Conservation (phyloP, 2,888 invertebrate species). For the Orchesellides sinensis region DNA sequence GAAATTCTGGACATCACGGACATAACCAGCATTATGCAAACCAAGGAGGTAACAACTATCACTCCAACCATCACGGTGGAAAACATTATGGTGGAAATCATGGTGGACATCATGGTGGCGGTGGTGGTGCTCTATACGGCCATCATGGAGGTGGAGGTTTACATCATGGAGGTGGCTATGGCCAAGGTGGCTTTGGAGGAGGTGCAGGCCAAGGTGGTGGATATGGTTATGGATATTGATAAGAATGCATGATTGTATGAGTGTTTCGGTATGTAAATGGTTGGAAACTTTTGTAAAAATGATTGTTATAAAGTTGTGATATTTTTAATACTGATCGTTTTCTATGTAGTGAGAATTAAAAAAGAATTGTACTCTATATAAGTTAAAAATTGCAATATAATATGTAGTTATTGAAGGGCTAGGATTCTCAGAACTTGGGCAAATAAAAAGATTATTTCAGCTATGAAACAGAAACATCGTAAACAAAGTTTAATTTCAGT, state of each 20-base stretch:
- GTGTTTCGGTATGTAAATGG: background rate
- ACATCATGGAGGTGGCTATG: constrained; percentile 22
- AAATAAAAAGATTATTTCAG: no score
- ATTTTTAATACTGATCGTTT: background rate
- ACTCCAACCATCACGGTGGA: constrained; percentile 45
- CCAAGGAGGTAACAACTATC: constrained; percentile 64
- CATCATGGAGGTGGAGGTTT: constrained; percentile 35
- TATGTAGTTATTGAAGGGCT: no score
- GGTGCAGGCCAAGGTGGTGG: constrained; percentile 26
- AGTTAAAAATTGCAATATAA: no score
- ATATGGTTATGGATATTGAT: constrained; percentile 55
- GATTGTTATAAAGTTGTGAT: background rate
- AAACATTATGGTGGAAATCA: constrained; percentile 47
- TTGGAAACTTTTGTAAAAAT: background rate
- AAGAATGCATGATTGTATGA: background rate
- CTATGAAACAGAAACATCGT: no score
- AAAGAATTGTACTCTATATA: no score
- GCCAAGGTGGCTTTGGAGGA: constrained; percentile 27
- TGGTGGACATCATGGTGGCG: constrained; percentile 25
- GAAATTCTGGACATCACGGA: constrained; percentile 54
- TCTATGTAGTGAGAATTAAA: no score
- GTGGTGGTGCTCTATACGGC: constrained; percentile 17
- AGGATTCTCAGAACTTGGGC: no score
- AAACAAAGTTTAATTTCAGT: no score
- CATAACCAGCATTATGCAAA: constrained; percentile 66